Evolutionary conservation across 1,140 invertebrate species (phyloP).

Genomic region (Pogonomyrmex californicus): DNA sequence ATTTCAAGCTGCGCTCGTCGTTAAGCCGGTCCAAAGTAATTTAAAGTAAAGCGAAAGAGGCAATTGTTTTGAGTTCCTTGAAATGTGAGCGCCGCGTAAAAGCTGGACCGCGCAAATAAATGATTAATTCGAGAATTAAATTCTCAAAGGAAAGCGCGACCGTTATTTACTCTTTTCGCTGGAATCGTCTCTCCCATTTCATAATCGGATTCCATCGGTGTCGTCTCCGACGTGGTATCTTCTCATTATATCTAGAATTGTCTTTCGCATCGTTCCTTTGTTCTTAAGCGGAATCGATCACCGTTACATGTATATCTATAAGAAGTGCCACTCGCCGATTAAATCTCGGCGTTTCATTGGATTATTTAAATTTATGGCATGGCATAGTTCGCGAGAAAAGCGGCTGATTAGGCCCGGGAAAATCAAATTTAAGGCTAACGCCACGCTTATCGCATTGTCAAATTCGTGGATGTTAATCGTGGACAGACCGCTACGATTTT

Average conservation of each 20-base stretch:
- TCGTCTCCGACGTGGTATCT: conserved; percentile 36
- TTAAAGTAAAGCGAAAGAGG: conserved; percentile 26
- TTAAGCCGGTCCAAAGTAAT: conserved; percentile 6
- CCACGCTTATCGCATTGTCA: conserved; percentile 1
- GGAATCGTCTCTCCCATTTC: conserved; percentile 32
- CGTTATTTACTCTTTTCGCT: conserved; percentile 46
- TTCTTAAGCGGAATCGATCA: conserved; percentile 3
- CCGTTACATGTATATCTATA: conserved; percentile 12
- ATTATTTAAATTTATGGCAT: conserved; percentile 30
- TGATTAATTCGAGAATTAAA: conserved; percentile 55
- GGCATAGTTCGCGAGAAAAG: neutral
- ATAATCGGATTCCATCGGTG: conserved; percentile 59
- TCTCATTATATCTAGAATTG: conserved; percentile 14
- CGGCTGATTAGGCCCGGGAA: neutral
- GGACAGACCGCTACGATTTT: too few relatives aligned
- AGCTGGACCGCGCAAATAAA: conserved; percentile 24
- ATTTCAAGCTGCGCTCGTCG: conserved; percentile 33
- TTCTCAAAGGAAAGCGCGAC: conserved; percentile 24
- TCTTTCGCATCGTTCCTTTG: conserved; percentile 31
- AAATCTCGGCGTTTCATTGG: conserved; percentile 25
- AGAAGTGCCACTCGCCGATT: neutral
- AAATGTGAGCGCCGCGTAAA: neutral
- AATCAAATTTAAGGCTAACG: neutral
- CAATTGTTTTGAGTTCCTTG: conserved; percentile 27
- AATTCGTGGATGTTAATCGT: neutral